Evolutionary conservation across 37 sponge, comb jelly and placozoan species (phyloP).

Genomic region (Hormiphora californensis): DNA sequence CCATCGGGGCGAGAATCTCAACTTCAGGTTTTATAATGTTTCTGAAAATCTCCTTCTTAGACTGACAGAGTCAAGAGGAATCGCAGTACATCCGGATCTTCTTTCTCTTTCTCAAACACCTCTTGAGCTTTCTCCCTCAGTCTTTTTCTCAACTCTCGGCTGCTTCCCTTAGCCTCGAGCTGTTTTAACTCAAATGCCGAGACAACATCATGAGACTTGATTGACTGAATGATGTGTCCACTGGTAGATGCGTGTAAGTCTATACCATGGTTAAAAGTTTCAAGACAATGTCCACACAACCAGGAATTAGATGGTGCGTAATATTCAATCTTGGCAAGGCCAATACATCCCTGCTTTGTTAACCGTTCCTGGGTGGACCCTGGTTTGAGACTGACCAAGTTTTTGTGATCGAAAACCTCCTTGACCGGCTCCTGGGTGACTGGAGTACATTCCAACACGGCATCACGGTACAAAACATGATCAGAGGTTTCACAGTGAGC

Average conservation of each 20-base stretch:
- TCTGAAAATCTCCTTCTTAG: neutral
- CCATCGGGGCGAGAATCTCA: no score
- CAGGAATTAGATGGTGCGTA: slow-evolving; percentile 10
- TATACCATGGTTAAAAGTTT: neutral
- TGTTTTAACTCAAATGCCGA: neutral
- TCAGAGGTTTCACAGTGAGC: no score
- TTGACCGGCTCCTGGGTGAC: no score
- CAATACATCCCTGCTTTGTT: neutral
- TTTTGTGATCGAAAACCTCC: no score
- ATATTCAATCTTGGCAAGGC: neutral
- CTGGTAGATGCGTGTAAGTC: neutral
- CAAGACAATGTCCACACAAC: slow-evolving; percentile 11
- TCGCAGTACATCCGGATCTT: neutral
- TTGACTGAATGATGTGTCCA: neutral
- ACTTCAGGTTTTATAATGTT: neutral
- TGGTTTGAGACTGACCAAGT: no score
- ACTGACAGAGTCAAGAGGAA: neutral
- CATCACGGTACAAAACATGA: no score
- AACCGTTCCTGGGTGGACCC: no score
- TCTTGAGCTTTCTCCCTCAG: neutral
- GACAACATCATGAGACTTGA: neutral
- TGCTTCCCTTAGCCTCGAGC: neutral
- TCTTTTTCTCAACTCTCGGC: neutral
- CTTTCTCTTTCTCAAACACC: slow-evolving; percentile 3
- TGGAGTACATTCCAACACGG: no score